Conservation (phyloP, 2,797 vertebrate species). For the Cossypha polioptera region DNA sequence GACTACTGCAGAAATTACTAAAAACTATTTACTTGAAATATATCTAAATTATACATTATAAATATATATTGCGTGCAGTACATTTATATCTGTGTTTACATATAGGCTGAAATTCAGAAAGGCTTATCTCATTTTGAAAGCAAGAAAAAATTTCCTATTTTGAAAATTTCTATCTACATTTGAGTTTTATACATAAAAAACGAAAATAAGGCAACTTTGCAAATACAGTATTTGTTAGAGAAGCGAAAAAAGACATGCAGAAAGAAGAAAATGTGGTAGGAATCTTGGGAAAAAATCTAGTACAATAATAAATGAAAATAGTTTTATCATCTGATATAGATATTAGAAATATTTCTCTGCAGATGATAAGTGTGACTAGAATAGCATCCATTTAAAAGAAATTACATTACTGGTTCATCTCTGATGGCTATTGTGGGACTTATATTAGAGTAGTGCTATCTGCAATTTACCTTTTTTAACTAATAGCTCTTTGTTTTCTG, state of each 20-base stretch:
- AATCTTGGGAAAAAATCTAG: slow-evolving; percentile 37
- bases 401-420: slow-evolving; percentile 57
- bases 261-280: slow-evolving; percentile 16
- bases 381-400: slow-evolving; percentile 61
- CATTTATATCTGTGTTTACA: not conserved
- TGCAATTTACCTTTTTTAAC: slow-evolving; percentile 61
- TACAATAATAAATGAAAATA: slow-evolving; percentile 65
- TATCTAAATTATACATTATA: not conserved
- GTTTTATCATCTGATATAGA: slow-evolving; percentile 58
- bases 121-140: not conserved
- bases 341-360: slow-evolving; percentile 64
- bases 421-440: slow-evolving; percentile 49
- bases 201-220: slow-evolving; percentile 31
- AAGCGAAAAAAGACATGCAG: slow-evolving; percentile 15
- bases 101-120: not conserved
- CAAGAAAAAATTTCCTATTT: not conserved
- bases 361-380: slow-evolving; percentile 64
- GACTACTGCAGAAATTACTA: not conserved
- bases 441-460: slow-evolving; percentile 47
- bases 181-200: not conserved
- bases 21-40: not conserved
- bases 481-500: slow-evolving; percentile 64
- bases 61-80: not conserved
- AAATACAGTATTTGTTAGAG: slow-evolving; percentile 34
- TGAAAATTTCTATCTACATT: slow-evolving; percentile 26